phyloP scores from a whole-genome alignment of 2,113 vertebrate species.

The Vulpes ferrilata region DNA sequence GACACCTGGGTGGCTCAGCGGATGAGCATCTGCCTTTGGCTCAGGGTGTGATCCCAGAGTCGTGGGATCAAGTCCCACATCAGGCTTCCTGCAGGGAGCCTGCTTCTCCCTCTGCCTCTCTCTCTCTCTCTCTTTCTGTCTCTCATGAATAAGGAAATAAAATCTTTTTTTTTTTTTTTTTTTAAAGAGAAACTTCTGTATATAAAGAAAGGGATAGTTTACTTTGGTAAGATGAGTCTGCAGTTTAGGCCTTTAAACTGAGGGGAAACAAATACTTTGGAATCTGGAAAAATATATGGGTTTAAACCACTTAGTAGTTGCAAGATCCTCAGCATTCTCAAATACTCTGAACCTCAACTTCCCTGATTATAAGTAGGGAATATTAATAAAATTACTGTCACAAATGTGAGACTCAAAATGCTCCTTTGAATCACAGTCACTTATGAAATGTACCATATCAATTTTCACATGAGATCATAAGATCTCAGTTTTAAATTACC shows the following conservation, averaged over 20 bases:
- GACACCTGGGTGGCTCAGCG: too few species aligned
- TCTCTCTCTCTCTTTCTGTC: too few species aligned
- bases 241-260: neutral
- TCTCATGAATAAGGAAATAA: too few species aligned
- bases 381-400: neutral
- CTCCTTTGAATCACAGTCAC: conserved; percentile 7
- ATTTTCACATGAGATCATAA: conserved; percentile 44
- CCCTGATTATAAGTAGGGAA: neutral
- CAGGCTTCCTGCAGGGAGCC: too few species aligned
- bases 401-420: conserved; percentile 1
- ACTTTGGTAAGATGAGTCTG: neutral
- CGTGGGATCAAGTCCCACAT: too few species aligned
- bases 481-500: conserved; percentile 30
- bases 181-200: neutral
- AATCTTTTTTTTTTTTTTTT: too few species aligned
- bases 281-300: neutral
- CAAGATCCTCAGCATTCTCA: neutral
- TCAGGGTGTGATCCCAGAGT: too few species aligned
- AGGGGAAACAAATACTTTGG: neutral
- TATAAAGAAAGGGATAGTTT: conserved; percentile 27
- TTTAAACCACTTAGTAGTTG: neutral
- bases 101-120: too few species aligned
- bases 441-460: conserved; percentile 27
- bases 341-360: conserved; percentile 17
- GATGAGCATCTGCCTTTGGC: too few species aligned